Evolutionary conservation across 2,888 invertebrate genomes (phyloP).

Genomic region (Sarcophaga subvicina): DNA sequence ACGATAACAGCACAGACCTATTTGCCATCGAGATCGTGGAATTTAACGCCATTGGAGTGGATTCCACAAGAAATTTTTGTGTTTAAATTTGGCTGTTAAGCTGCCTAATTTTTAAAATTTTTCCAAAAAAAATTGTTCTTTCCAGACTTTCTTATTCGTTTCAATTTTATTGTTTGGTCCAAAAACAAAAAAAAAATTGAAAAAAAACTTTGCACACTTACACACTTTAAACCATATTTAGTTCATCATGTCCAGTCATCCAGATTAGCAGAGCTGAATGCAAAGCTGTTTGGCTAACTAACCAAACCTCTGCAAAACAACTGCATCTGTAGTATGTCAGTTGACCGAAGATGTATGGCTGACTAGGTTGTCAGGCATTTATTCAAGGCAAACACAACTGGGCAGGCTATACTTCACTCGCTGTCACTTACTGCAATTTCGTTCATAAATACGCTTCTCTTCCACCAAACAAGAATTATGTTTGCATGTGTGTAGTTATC

Average conservation of each 20-base stretch:
- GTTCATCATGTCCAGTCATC: conserved; percentile 45
- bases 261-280: conserved; percentile 21
- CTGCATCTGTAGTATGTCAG: background rate
- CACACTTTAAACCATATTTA: conserved; percentile 11
- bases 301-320: background rate
- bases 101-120: no score
- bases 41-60: no score
- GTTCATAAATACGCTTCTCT: conserved; percentile 59
- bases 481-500: conserved; percentile 45
- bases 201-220: background rate
- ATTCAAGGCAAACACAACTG: conserved; percentile 31
- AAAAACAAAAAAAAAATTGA: background rate
- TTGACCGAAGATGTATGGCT: conserved; percentile 42
- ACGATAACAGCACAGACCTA: no score
- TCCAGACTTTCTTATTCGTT: no score
- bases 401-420: conserved; percentile 61
- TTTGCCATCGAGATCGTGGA: no score
- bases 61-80: no score
- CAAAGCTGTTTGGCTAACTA: background rate
- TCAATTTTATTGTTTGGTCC: background rate
- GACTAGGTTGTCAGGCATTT: conserved; percentile 39
- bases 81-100: no score
- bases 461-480: conserved; percentile 41
- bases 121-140: no score
- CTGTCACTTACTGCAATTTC: conserved; percentile 66